Percentiles rank a stretch among this genome's conserved stretches.
Evolutionary conservation across 2,797 vertebrate genomes (phyloP).

Genomic region (Tenualosa thibaudeaui): DNA sequence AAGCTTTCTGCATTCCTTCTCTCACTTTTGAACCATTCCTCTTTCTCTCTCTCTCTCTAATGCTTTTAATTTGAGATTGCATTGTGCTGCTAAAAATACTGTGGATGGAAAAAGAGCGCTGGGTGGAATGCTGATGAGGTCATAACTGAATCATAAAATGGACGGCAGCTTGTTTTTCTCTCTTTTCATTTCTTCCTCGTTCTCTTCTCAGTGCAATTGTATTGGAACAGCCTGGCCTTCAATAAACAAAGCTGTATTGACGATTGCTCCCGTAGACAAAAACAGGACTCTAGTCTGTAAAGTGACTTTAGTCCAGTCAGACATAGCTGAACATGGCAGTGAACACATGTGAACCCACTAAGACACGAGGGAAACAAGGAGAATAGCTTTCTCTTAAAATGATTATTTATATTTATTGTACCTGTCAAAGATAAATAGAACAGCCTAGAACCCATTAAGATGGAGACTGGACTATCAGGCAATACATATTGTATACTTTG

Average conservation of each 20-base stretch:
- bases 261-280: not conserved
- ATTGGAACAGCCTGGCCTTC: slow-evolving; percentile 8
- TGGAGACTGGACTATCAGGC: slow-evolving; percentile 72
- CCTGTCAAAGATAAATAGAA: slow-evolving; percentile 76
- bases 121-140: slow-evolving; percentile 18
- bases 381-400: slow-evolving; percentile 58
- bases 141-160: slow-evolving; percentile 23
- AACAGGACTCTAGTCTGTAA: not conserved
- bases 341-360: not conserved
- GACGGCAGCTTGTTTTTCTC: not conserved
- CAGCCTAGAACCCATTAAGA: slow-evolving; percentile 70
- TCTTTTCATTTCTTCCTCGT: not conserved
- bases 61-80: slow-evolving; percentile 36
- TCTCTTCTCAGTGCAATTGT: not conserved
- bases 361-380: not conserved
- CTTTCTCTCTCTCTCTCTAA: slow-evolving; percentile 17
- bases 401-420: slow-evolving; percentile 77
- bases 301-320: not conserved
- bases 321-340: not conserved
- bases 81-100: slow-evolving; percentile 36
- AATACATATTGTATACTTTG: slow-evolving; percentile 59
- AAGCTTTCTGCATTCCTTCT: not conserved
- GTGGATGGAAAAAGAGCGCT: not conserved
- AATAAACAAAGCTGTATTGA: slow-evolving; percentile 11
- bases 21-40: not conserved